Evolutionary conservation across 2,113 vertebrate species (phyloP), one percentile per base, ranked within the genome.

Genomic region (Centropus unirufus): DNA sequence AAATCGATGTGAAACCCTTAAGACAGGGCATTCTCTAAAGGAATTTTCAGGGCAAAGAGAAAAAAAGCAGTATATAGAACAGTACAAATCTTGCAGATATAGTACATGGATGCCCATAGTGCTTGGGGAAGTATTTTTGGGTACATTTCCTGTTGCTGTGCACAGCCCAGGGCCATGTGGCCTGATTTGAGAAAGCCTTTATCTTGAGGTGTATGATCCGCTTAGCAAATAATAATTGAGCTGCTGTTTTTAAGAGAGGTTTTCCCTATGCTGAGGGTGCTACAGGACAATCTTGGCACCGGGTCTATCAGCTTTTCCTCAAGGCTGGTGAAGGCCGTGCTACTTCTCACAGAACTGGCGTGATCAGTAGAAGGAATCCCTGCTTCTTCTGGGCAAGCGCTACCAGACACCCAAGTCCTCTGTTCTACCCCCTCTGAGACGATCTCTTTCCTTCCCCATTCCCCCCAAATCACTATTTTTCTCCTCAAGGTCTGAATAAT

Each of bases 401-500:
- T 49, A 88, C 30, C 51, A 74, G 27, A 29, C 68, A 81, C 0
- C 29, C 5, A 68, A 75, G 34, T 67, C 42, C 14, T 59, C 64
- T 86, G 68, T 92, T 80, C 68, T 66, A 5, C 13, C 22, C 20
- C 11, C 90, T 95, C 52, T 29, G 61, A 90, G 80, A 83, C 72
- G 52, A 42, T 78, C 44, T 92, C 51, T 66, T 92, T 82, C 62
- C 81, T 77, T 84, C 63, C 64, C 34, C 19, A 63, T 93, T 92
- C 58, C 66, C 34, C 81, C 42, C 55, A 87, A 93, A 76, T 61
- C 13, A 89, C 58, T 93, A 94, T 94, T 91, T 94, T 93, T 90
- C 81, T 88, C 87, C 70, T 94, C 90, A 95, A 96, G 95, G 93
- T 89, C 93, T 93, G 86, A 67, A 84, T 61, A 64, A 64, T 88